A percentile compares a stretch with the other conserved stretches of the same genome.
phyloP scores from a whole-genome alignment of 2,113 vertebrate species.

The Brachyistius frenatus region DNA sequence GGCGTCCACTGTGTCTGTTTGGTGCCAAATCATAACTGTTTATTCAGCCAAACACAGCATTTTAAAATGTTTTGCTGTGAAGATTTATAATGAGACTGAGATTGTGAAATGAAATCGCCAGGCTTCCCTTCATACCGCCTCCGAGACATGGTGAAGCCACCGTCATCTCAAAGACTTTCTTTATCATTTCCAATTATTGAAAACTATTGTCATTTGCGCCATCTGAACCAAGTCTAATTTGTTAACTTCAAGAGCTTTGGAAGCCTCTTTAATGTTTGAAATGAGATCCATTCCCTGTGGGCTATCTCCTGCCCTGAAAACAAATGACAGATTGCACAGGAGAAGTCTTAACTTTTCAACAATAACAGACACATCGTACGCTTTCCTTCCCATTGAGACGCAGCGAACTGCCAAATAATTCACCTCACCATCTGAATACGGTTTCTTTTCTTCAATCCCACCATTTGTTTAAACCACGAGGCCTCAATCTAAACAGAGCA shows the following conservation, averaged over 20 bases:
- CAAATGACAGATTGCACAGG: constrained; percentile 56
- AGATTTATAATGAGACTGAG: constrained; percentile 78
- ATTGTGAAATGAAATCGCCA: constrained; percentile 53
- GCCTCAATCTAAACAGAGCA: constrained; percentile 29
- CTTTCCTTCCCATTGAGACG: constrained; percentile 27
- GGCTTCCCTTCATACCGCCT: constrained; percentile 53
- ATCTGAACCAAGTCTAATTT: constrained; percentile 72
- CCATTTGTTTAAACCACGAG: constrained; percentile 34
- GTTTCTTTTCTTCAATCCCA: constrained; percentile 19
- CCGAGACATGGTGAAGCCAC: constrained; percentile 55
- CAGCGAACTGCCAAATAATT: constrained; percentile 29
- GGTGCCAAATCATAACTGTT: constrained; percentile 81
- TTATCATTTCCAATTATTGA: constrained; percentile 75
- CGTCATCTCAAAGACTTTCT: constrained; percentile 69
- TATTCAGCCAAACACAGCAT: constrained; percentile 80
- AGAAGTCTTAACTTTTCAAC: constrained; percentile 54
- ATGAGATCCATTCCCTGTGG: constrained; percentile 47
- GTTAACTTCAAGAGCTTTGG: constrained; percentile 68
- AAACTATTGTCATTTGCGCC: constrained; percentile 73
- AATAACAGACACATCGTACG: constrained; percentile 41
- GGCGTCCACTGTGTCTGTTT: constrained; percentile 71
- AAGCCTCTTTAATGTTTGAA: constrained; percentile 61
- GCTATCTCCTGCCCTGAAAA: constrained; percentile 40
- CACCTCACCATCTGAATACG: constrained; percentile 23
- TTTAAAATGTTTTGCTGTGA: constrained; percentile 71